Evolutionary conservation across 2,888 invertebrate genomes (phyloP).

Genomic region (Pollenia labialis): DNA sequence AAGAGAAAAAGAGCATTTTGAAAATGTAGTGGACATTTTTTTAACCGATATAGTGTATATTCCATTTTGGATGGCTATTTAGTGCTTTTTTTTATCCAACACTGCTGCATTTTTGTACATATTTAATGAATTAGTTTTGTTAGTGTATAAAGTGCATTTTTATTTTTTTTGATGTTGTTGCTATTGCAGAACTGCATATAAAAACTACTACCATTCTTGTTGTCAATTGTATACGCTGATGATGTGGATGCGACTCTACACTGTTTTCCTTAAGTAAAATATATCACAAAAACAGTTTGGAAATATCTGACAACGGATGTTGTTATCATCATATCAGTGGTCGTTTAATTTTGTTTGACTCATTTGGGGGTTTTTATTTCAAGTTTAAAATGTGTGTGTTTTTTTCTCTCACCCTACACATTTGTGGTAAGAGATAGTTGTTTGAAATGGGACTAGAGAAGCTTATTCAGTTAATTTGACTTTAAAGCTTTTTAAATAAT

Average conservation of each 20-base stretch:
- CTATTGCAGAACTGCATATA: constrained; percentile 33
- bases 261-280: constrained; percentile 31
- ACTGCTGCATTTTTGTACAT: constrained; percentile 55
- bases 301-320: constrained; percentile 68
- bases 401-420: constrained; percentile 15
- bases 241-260: constrained; percentile 50
- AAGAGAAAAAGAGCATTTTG: too few species aligned
- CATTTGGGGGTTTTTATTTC: constrained; percentile 51
- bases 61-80: background rate
- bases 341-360: constrained; percentile 65
- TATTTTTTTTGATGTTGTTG: constrained; percentile 26
- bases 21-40: too few species aligned
- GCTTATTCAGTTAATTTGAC: too few species aligned
- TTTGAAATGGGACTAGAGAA: background rate
- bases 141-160: constrained; percentile 34
- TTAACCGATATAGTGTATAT: too few species aligned
- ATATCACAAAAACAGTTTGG: constrained; percentile 22
- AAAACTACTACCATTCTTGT: constrained; percentile 45
- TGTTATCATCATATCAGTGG: constrained; percentile 68
- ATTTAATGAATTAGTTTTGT: constrained; percentile 70
- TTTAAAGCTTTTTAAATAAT: too few species aligned
- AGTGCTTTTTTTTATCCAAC: too few species aligned
- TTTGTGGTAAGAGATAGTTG: background rate
- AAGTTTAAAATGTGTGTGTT: constrained; percentile 1
- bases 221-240: too few species aligned